These are phyloP conservation scores for Chionoecetes opilio DNA, from an alignment of 1,140 invertebrate genomes.

Conservation along the genomic window DNA sequence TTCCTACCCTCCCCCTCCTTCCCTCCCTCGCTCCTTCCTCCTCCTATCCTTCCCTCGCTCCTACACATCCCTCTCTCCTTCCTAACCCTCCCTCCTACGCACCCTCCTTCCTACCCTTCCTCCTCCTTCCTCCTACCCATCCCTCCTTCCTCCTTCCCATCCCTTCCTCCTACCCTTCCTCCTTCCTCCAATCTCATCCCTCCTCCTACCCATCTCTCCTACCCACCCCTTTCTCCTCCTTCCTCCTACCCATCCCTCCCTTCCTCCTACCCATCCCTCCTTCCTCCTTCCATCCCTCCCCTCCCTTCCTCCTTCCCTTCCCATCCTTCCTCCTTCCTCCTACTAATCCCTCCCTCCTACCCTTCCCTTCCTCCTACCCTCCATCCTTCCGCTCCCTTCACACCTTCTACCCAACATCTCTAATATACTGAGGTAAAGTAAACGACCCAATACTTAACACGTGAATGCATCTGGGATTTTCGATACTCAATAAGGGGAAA, in stretches of 20 bases:
- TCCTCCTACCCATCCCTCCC: too few species aligned
- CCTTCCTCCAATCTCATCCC: not conserved
- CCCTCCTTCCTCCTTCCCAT: not conserved
- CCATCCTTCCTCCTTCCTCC: not conserved
- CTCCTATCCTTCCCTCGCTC: not conserved
- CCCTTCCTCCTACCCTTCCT: not conserved
- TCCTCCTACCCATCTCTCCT: too few species aligned
- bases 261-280: too few species aligned
- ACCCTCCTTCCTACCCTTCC: not conserved
- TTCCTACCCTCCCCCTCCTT: not conserved
- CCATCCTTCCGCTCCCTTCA: not conserved
- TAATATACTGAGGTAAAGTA: too few species aligned
- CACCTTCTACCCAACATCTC: not conserved
- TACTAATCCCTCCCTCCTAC: not conserved
- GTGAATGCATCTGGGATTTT: too few species aligned
- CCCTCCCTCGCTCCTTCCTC: not conserved
- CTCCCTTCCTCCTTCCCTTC: not conserved
- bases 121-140: not conserved
- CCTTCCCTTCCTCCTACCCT: not conserved
- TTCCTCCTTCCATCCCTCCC: too few species aligned
- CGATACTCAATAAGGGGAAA: too few species aligned
- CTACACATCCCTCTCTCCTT: too few species aligned
- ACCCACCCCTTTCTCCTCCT: too few species aligned
- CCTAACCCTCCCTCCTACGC: too few species aligned
- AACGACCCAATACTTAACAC: not conserved